Evolutionary conservation across 2,797 vertebrate genomes (phyloP), one percentile per base, ranked within the genome.

Genomic region (Anguilla marmorata): DNA sequence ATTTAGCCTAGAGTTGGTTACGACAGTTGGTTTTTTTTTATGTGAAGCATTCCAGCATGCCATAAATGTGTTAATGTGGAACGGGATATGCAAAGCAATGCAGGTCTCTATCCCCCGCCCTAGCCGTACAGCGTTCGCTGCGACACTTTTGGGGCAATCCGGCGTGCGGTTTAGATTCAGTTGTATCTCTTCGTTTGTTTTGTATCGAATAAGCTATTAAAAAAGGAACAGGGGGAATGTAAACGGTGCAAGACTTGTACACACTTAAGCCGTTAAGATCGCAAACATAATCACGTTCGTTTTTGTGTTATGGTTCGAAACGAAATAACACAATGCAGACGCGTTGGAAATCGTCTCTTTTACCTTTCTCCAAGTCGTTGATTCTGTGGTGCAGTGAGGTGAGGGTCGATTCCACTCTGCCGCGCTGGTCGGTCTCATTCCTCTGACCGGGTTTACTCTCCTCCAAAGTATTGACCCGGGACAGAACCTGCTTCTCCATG

Each of bases 341-440:
- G 27, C 33, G 2, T 24, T 54, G 52, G n/a, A 30, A 30, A 84
- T 37, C 82, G n/a, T 84, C 11, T 84, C 12, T 33, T 92, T 91
- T 94, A 99, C 98, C 98, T 97, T 98, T 98, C 94, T 99, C 98
- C 90, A 99, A 95, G 94, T 99, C 98, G 52, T 97, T 98, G 96
- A 99, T 98, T 90, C 98, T 96, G 92, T 99, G 98, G 93, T 99
- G 98, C 93, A 99, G 95, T 3, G 97, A 97, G 9, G 97, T 99
- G 91, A 99, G 95, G 52, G 98, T 97, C 93, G 96, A 96, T 94
- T 99, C 98, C 89, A 99, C 98, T 92, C 96, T 96, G 92, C 96
- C 96, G 88, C 98, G 94, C 94, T 98, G 98, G 80, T 98, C 98
- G 0, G 96, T 96, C 90, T 98, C 97, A 76, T 99, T 99, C 92